phyloP scores from a whole-genome alignment of 2,888 invertebrate genomes.

The Chironomus tentans region DNA sequence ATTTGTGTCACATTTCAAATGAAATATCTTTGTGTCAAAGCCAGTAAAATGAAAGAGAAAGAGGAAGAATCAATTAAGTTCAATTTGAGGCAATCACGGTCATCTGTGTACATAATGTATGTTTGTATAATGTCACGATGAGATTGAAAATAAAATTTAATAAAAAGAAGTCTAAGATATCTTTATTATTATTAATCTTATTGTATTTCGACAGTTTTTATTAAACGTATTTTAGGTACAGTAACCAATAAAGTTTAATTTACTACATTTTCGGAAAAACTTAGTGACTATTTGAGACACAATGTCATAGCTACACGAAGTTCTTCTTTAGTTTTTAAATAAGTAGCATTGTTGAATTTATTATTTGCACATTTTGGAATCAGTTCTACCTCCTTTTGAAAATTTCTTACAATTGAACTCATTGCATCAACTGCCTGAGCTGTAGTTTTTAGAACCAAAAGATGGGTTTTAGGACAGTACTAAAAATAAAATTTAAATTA shows the following conservation, averaged over 20 bases:
- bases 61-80: slow-evolving; percentile 36
- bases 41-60: slow-evolving; percentile 26
- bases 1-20: background rate
- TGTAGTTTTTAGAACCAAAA: background rate
- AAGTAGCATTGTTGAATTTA: background rate
- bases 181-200: background rate
- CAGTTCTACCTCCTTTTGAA: background rate
- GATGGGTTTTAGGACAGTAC: background rate
- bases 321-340: no score
- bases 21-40: slow-evolving; percentile 7
- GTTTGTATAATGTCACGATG: background rate
- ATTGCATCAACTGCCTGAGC: background rate
- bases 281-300: background rate
- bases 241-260: no score
- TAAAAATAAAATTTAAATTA: background rate
- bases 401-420: background rate
- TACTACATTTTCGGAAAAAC: no score
- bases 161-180: background rate
- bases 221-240: background rate
- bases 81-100: slow-evolving; percentile 35
- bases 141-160: background rate
- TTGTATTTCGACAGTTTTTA: background rate
- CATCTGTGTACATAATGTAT: background rate
- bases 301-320: background rate
- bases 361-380: background rate